Evolutionary conservation across 1,140 invertebrate species (phyloP).

Genomic region (Spodoptera frugiperda): DNA sequence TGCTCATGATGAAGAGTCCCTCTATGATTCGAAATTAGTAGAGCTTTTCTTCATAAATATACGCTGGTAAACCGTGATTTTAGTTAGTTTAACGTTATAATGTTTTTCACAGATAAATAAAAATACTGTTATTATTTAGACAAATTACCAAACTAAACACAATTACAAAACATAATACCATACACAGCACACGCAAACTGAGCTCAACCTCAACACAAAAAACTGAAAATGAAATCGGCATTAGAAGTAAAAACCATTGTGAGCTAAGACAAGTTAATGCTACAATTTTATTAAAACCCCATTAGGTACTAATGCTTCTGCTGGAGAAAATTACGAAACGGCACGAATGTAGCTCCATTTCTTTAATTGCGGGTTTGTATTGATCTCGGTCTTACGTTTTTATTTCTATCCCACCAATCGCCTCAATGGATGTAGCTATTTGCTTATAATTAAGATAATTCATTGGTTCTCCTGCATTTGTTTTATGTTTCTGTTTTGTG

Average conservation of each 20-base stretch:
- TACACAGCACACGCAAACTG: no score
- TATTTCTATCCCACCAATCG: not conserved
- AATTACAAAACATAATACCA: no score
- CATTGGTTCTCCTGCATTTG: not conserved
- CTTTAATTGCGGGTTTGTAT: slow-evolving; percentile 22
- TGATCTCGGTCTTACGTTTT: slow-evolving; percentile 20
- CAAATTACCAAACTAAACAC: no score
- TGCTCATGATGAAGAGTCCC: no score
- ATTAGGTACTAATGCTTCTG: slow-evolving; percentile 19
- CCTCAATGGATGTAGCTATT: not conserved
- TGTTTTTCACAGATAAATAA: no score
- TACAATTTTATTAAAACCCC: slow-evolving; percentile 38
- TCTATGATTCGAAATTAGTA: no score
- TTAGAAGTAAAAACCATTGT: not conserved
- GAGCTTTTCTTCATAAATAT: no score
- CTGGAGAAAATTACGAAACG: slow-evolving; percentile 23
- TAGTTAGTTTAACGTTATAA: no score
- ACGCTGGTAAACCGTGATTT: no score
- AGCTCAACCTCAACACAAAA: not conserved
- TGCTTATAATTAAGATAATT: slow-evolving; percentile 20
- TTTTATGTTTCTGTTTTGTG: not conserved
- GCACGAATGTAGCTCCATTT: slow-evolving; percentile 14
- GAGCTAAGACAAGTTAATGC: slow-evolving; percentile 6
- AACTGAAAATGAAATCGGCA: not conserved
- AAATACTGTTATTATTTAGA: no score